Conservation (phyloP, 2,113 vertebrate genomes). For the Alexandromys fortis region DNA sequence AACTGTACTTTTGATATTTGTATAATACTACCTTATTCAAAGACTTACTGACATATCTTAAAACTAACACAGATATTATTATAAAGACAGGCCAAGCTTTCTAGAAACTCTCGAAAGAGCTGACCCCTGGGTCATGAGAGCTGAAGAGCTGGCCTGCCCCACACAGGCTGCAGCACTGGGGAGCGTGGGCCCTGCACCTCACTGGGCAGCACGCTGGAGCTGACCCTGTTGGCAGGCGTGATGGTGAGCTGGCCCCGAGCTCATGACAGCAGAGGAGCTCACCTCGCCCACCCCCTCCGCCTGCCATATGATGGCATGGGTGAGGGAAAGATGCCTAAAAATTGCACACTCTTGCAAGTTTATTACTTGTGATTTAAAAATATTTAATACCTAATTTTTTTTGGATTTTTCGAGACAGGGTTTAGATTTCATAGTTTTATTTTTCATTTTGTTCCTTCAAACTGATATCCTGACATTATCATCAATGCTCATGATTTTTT, state of each 20-base stretch:
- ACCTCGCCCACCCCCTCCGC: too few relatives aligned
- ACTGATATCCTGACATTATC: constrained; percentile 11
- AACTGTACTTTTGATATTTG: neutral
- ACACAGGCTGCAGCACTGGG: neutral
- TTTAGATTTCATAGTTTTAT: neutral
- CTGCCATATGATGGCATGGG: neutral
- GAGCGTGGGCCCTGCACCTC: neutral
- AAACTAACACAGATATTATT: neutral
- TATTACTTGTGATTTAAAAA: neutral
- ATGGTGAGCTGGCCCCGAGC: neutral
- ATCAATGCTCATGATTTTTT: constrained; percentile 56
- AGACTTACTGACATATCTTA: constrained; percentile 13
- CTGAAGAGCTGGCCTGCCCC: neutral
- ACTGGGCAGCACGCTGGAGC: neutral
- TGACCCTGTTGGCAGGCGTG: neutral
- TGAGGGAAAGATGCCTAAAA: neutral
- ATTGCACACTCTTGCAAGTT: neutral
- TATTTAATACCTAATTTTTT: neutral
- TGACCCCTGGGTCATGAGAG: neutral
- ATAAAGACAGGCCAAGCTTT: neutral
- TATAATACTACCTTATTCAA: neutral
- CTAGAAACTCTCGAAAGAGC: neutral
- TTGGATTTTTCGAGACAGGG: too few relatives aligned
- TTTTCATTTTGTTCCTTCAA: constrained; percentile 58
- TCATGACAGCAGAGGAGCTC: neutral